phyloP scores from a whole-genome alignment of 2,113 vertebrate species.

The Cercopithecus mona region DNA sequence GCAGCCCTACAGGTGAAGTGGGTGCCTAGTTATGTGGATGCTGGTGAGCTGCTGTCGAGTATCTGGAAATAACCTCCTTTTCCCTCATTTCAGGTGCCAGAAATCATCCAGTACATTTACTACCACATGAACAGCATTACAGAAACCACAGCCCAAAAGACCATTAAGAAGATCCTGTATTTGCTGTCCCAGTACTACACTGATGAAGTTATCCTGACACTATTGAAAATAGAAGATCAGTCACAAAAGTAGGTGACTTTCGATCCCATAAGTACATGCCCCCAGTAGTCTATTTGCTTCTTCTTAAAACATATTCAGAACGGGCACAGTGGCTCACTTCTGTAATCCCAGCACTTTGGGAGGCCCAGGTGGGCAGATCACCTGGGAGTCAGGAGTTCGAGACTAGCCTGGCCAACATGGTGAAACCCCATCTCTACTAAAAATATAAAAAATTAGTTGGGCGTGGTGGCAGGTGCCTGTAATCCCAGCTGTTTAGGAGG shows the following conservation, averaged over 20 bases:
- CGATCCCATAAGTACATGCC: fast-evolving
- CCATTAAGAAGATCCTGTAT: not conserved
- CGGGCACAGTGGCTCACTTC: too few relatives aligned
- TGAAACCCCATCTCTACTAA: too few relatives aligned
- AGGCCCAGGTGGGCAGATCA: too few relatives aligned
- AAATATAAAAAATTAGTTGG: too few relatives aligned
- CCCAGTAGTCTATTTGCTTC: not conserved
- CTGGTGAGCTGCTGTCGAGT: fast-evolving
- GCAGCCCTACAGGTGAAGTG: fast-evolving
- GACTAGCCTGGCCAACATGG: too few relatives aligned
- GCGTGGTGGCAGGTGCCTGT: too few relatives aligned
- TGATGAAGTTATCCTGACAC: conserved; percentile 43
- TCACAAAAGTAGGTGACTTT: not conserved
- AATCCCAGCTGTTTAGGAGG: too few relatives aligned
- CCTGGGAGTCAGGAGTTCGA: too few relatives aligned
- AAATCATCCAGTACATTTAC: conserved; percentile 53
- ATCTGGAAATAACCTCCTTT: not conserved
- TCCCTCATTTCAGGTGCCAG: conserved; percentile 23
- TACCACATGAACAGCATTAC: not conserved
- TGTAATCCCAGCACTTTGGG: too few relatives aligned
- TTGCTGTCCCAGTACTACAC: conserved; percentile 53
- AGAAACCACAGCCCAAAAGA: fast-evolving
- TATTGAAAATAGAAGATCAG: conserved; percentile 24
- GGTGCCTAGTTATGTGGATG: not conserved
- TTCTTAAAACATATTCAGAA: not conserved